Evolutionary conservation across 1,140 invertebrate genomes (phyloP).

Genomic region (Neodiprion lecontei): DNA sequence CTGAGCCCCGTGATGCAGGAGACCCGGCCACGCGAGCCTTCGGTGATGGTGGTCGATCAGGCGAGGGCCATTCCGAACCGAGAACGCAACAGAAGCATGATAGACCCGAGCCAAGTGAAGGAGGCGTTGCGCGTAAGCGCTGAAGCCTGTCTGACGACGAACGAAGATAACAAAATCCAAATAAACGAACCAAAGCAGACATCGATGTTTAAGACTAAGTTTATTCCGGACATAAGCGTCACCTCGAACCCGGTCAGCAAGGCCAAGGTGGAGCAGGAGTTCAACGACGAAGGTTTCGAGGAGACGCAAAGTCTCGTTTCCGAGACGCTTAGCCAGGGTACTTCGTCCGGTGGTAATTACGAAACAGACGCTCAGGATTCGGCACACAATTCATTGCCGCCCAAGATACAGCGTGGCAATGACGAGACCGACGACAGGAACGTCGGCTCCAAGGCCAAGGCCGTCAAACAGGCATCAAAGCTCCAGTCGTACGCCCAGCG

Average conservation of each 20-base stretch:
- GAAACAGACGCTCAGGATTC: conserved; percentile 68
- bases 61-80: conserved; percentile 55
- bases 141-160: neutral
- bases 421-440: conserved; percentile 11
- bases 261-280: conserved; percentile 67
- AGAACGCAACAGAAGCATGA: conserved; percentile 60
- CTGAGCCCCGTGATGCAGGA: conserved; percentile 61
- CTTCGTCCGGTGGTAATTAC: conserved; percentile 73
- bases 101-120: conserved; percentile 60
- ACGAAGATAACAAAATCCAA: neutral
- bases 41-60: conserved; percentile 37
- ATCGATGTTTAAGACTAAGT: conserved; percentile 42
- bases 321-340: conserved; percentile 81
- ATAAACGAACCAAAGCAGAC: conserved; percentile 39
- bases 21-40: conserved; percentile 50
- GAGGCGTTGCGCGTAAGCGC: neutral
- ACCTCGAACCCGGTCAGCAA: conserved; percentile 45
- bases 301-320: conserved; percentile 86
- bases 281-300: conserved; percentile 89
- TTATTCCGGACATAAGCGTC: conserved; percentile 57
- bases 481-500: conserved; percentile 24
- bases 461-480: conserved; percentile 21
- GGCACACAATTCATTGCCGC: conserved; percentile 50
- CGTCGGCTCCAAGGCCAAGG: conserved; percentile 18
- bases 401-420: conserved; percentile 41